Evolutionary conservation across 2,888 invertebrate genomes (phyloP), one percentile per base, ranked within the genome.

Genomic region (Stomorhina lunata): DNA sequence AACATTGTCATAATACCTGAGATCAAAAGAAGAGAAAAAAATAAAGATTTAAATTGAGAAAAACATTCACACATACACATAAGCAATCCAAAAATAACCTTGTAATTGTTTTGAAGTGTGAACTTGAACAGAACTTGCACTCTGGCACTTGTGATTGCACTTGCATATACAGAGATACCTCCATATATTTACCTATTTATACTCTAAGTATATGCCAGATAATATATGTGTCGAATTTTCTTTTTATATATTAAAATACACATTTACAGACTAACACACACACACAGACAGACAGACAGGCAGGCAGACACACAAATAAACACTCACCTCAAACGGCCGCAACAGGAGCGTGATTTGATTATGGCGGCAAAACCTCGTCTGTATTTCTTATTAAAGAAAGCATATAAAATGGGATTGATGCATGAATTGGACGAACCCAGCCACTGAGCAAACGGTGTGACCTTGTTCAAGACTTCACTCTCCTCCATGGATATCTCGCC

Each of bases 331-430:
- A 97, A 92, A 76, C 96, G 93, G 34, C 96, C 96, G 89, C 97
- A 97, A 90, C 97, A 97, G 85, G 95, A 95, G 85, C 96, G 93
- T 85, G 96, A 96, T 91, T 96, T 95, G 53, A 97, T 93, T 84
- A 97, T 96, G 17, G 96, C 97, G 48, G 95, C 94, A 90, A 98
- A 98, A 4, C 98, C 98, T 80, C 95, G 94, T 12, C 98, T 93
- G 91, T 96, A 98, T 90, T 98, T 98, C 90, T 96, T 96, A 91
- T 98, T 98, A 92, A 98, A 97, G 92, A 97, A 98, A 2, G 97
- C 97, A 91, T 98, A 98, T 76, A 98, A 93, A 83, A 98, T 95
- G 0, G 98, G 98, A 91, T 98, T 98, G 88, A 98, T 97, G 93
- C 98, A 98, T 20, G 97, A 97, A 91, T 98, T 98, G 17, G 97